Conservation (phyloP, 92 coral and sea anemone species). For the Pocillopora grandis region DNA sequence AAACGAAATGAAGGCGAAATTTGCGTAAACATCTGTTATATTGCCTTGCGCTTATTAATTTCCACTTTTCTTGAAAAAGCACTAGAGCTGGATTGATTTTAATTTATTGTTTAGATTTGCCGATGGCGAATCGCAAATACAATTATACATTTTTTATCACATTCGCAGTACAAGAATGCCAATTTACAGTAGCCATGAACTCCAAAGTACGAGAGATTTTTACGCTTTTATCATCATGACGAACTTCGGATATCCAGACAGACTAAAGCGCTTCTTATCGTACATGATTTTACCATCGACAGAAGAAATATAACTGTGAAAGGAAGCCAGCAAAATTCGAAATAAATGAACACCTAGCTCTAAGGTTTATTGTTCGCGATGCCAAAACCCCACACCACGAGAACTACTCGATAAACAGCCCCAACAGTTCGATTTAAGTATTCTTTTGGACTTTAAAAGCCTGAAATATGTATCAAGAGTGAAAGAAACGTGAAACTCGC, state of each 20-base stretch:
- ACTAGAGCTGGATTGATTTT: conserved; percentile 46
- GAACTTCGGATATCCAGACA: conserved; percentile 1
- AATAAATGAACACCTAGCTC: neutral
- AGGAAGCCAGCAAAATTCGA: conserved; percentile 20
- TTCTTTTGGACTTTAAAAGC: conserved; percentile 5
- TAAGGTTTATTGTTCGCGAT: conserved; percentile 48
- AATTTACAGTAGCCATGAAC: conserved; percentile 15
- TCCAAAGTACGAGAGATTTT: too few species aligned
- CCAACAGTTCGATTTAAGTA: conserved; percentile 8
- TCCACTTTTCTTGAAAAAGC: conserved; percentile 36
- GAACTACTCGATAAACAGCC: conserved; percentile 26
- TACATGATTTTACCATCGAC: conserved; percentile 9
- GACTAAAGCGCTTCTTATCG: neutral
- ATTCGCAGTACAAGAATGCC: conserved; percentile 13
- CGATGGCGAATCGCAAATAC: conserved; percentile 37
- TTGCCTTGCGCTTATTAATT: conserved; percentile 32
- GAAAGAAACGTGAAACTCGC: neutral
- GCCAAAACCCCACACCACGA: conserved; percentile 48
- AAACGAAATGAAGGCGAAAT: conserved; percentile 10
- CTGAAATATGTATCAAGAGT: neutral
- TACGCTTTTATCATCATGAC: neutral
- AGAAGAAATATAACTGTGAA: conserved; percentile 13
- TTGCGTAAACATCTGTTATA: conserved; percentile 3
- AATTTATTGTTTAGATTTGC: conserved; percentile 43
- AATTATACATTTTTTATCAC: conserved; percentile 15